A percentile compares a stretch with the other conserved stretches of the same genome.
Evolutionary conservation across 64 coral and sea anemone genomes (phyloP).

Genomic region (Actinia tenebrosa): DNA sequence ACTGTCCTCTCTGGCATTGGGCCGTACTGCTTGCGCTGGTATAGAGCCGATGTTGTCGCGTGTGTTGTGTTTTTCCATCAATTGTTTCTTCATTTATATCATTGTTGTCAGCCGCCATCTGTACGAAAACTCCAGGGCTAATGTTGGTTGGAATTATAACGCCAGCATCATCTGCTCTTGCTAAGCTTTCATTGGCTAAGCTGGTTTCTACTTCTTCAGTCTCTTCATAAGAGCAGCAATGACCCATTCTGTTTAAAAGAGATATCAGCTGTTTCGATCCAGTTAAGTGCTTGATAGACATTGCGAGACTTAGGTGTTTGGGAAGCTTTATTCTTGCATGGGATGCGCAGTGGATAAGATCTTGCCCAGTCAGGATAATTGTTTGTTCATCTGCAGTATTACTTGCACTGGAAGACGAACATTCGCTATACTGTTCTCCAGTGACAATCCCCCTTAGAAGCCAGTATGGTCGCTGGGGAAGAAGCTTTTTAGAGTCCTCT

Average conservation of each 20-base stretch:
- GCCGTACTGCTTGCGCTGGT: constrained; percentile 15
- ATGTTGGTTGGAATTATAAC: constrained; percentile 23
- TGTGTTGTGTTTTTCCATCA: constrained; percentile 39
- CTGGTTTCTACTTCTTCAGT: constrained; percentile 8
- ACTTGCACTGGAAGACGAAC: background rate
- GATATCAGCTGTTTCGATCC: constrained; percentile 19
- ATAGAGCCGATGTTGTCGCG: background rate
- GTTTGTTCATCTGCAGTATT: background rate
- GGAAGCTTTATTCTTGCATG: constrained; percentile 19
- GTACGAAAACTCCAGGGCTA: constrained; percentile 2
- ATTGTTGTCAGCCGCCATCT: constrained; percentile 40
- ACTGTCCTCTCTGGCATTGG: background rate
- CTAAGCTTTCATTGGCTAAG: constrained; percentile 5
- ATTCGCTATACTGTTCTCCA: background rate
- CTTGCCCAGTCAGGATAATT: background rate
- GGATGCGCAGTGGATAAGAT: constrained; percentile 17
- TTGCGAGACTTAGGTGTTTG: constrained; percentile 21
- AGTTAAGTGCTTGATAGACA: constrained; percentile 34
- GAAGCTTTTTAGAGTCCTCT: constrained; percentile 45
- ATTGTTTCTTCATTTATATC: constrained; percentile 7
- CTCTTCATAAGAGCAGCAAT: constrained; percentile 26
- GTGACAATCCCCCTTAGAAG: constrained; percentile 3
- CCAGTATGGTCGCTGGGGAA: too few species aligned
- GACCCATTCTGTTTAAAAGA: constrained; percentile 25
- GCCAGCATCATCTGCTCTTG: background rate